Conservation (phyloP, 2,113 vertebrate genomes). For the Halichoerus grypus region DNA sequence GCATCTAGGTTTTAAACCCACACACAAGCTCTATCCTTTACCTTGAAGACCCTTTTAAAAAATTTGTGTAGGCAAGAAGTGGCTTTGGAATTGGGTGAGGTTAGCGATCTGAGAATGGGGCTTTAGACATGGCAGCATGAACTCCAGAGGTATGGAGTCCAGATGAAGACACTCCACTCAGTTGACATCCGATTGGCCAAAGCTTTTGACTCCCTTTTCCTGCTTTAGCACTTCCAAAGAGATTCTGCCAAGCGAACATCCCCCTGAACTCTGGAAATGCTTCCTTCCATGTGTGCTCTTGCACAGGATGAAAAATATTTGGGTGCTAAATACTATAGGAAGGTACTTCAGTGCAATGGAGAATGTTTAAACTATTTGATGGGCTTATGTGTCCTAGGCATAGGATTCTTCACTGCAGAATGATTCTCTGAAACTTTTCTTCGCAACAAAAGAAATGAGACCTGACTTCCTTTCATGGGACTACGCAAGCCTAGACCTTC, state of each 20-base stretch:
- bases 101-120: background rate
- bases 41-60: background rate
- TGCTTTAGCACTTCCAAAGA: background rate
- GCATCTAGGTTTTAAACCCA: background rate
- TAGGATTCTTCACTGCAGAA: background rate
- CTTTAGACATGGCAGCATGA: background rate
- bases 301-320: background rate
- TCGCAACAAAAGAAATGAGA: constrained; percentile 30
- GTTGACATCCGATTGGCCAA: background rate
- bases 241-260: background rate
- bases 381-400: background rate
- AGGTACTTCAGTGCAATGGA: background rate
- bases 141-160: background rate
- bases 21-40: background rate
- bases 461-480: background rate
- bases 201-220: background rate
- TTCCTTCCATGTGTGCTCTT: background rate
- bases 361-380: background rate
- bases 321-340: background rate
- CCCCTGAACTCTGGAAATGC: background rate
- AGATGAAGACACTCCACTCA: background rate
- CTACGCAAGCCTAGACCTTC: background rate
- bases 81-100: background rate
- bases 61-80: background rate
- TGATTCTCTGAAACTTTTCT: constrained; percentile 29